Conservation (phyloP, 2,888 invertebrate species). For the Marasmarcha lunaedactyla region DNA sequence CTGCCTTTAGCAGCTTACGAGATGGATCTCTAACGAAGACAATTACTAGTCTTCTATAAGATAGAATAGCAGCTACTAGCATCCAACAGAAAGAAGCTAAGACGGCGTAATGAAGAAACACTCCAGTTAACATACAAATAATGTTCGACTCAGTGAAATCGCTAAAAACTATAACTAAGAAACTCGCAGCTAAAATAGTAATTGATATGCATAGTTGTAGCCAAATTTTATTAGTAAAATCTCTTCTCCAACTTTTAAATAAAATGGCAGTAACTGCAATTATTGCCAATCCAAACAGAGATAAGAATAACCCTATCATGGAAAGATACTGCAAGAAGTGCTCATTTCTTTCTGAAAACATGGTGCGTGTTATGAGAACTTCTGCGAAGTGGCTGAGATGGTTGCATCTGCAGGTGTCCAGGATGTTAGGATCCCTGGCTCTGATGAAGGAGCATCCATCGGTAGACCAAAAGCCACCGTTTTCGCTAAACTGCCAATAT, state of each 20-base stretch:
- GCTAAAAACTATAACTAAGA: slow-evolving; percentile 40
- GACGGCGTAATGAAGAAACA: slow-evolving; percentile 74
- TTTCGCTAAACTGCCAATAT: slow-evolving; percentile 65
- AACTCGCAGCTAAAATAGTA: slow-evolving; percentile 45
- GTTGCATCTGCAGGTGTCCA: slow-evolving; percentile 63
- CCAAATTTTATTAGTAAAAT: slow-evolving; percentile 72
- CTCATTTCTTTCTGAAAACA: slow-evolving; percentile 44
- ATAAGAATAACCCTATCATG: slow-evolving; percentile 57
- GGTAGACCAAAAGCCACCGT: slow-evolving; percentile 62
- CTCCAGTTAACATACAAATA: slow-evolving; percentile 69
- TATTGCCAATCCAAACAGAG: slow-evolving; percentile 57
- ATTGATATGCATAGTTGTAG: slow-evolving; percentile 68
- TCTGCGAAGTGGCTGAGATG: slow-evolving; percentile 74
- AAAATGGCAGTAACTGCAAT: slow-evolving; percentile 64
- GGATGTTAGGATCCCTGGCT: slow-evolving; percentile 25
- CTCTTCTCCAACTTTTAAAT: slow-evolving; percentile 72
- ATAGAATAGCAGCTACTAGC: slow-evolving; percentile 76
- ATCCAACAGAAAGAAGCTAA: slow-evolving; percentile 79
- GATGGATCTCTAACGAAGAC: slow-evolving; percentile 72
- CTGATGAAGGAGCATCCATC: slow-evolving; percentile 59
- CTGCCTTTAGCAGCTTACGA: slow-evolving; percentile 72
- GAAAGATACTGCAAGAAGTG: slow-evolving; percentile 53
- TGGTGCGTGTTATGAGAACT: slow-evolving; percentile 45
- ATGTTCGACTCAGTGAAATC: slow-evolving; percentile 38
- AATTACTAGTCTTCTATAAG: slow-evolving; percentile 75